Conservation (phyloP, 1,140 invertebrate genomes). For the Homalodisca vitripennis region DNA sequence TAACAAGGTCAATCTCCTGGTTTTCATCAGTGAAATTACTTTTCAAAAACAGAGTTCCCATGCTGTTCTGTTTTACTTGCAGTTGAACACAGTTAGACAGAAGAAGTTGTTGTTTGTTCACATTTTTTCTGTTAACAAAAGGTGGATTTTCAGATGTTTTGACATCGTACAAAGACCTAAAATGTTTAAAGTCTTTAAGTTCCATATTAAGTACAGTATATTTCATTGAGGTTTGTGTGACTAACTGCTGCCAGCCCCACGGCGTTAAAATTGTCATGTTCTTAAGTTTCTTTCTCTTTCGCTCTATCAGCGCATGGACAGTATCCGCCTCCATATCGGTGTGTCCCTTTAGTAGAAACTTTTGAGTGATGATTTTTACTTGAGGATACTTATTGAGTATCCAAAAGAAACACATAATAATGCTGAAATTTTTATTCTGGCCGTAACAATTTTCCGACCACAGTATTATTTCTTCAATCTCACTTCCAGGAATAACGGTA, state of each 20-base stretch:
- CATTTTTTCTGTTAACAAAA: conserved; percentile 31
- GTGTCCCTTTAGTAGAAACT: conserved; percentile 7
- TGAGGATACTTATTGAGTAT: conserved; percentile 4
- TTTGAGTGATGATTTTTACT: conserved; percentile 4
- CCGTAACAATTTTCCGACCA: background rate
- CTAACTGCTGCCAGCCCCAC: conserved; percentile 29
- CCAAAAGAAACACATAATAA: background rate
- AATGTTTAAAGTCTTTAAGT: conserved; percentile 31
- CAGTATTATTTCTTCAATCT: background rate
- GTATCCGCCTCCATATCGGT: no score
- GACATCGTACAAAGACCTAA: background rate
- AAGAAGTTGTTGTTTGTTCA: conserved; percentile 29
- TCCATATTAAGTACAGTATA: conserved; percentile 25
- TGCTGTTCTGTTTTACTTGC: conserved; percentile 23
- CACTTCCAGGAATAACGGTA: background rate
- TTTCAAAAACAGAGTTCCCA: conserved; percentile 31
- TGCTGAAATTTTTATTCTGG: background rate
- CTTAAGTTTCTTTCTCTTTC: conserved; percentile 24
- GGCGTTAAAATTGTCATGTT: background rate
- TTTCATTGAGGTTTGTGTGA: conserved; percentile 14
- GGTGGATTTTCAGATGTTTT: background rate
- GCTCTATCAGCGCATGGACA: background rate
- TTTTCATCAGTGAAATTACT: conserved; percentile 27
- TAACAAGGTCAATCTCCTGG: conserved; percentile 33
- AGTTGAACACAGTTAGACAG: conserved; percentile 29